phyloP scores from a whole-genome alignment of 1,140 invertebrate genomes.

The Bicyclus anynana region DNA sequence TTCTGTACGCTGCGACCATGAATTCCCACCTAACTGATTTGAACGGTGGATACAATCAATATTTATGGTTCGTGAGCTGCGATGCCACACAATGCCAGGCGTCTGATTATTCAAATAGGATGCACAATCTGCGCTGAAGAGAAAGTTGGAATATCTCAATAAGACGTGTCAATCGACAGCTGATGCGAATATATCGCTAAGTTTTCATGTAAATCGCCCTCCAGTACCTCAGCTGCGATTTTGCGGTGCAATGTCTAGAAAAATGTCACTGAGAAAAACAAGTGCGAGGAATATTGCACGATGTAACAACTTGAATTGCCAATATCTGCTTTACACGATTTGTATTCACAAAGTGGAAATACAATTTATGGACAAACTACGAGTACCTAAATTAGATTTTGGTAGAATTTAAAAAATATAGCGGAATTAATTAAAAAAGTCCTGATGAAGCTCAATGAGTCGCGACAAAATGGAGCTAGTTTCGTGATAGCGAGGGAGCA shows the following conservation, averaged over 20 bases:
- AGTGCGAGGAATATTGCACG: slow-evolving; percentile 25
- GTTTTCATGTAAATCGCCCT: slow-evolving; percentile 62
- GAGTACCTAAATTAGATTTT: not conserved
- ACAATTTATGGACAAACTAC: not conserved
- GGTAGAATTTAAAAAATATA: not conserved
- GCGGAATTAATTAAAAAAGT: slow-evolving; percentile 53
- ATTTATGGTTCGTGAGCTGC: slow-evolving; percentile 33
- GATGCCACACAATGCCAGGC: slow-evolving; percentile 38
- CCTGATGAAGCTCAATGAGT: slow-evolving; percentile 41
- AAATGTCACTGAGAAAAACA: slow-evolving; percentile 39
- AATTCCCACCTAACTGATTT: slow-evolving; percentile 26
- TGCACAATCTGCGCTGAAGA: slow-evolving; percentile 48
- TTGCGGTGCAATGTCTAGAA: slow-evolving; percentile 42
- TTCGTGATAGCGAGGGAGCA: slow-evolving; percentile 43
- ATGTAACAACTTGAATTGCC: slow-evolving; percentile 22
- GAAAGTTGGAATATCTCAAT: slow-evolving; percentile 66
- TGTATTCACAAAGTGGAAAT: slow-evolving; percentile 47
- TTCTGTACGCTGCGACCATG: slow-evolving; percentile 9
- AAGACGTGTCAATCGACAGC: slow-evolving; percentile 63
- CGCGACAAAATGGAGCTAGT: slow-evolving; percentile 52
- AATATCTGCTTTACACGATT: slow-evolving; percentile 19
- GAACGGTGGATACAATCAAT: slow-evolving; percentile 42
- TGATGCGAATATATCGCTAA: slow-evolving; percentile 69
- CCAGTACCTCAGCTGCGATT: slow-evolving; percentile 33
- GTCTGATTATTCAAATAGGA: slow-evolving; percentile 62